Evolutionary conservation across 2,797 vertebrate genomes (phyloP), one percentile per base, ranked within the genome.

Genomic region (Peromyscus attwateri): DNA sequence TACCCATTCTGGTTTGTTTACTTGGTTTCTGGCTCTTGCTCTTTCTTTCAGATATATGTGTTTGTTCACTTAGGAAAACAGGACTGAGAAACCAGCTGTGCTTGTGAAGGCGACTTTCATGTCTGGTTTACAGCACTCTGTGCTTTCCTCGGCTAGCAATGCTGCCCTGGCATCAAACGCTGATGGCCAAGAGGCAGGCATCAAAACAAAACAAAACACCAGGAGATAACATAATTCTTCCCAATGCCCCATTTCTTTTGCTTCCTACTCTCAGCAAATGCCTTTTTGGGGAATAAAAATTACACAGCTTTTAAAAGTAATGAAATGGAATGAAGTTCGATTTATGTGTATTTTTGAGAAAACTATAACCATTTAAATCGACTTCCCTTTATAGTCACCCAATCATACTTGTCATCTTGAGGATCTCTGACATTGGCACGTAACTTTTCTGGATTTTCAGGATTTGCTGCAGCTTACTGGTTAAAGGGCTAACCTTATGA

Each of bases 301-400:
- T 94, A 37, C 6, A n/a, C 29, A 4, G 0, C 0, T 62, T 80
- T 82, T 43, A n/a, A 31, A 81, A 60, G 52, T 37, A 29, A 88
- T 84, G 12, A 88, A 49, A 93, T 91, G 40, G 55, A 96, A 70
- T 75, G 6, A 85, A 55, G n/a, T 55, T 81, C 49, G 14, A 82
- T 23, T 84, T 2, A 34, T 79, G 14, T 62, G 34, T 49, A 77
- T 57, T 92, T 66, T 49, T 83, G 2, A 64, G n/a, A 43, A 62
- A 64, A 46, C 46, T 10, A 77, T 25, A 19, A 71, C 2, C 64
- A 46, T 11, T 85, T 55, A 70, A 46, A 82, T 57, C 34, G 19
- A 4, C 6, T 70, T 88, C 49, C 43, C 2, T 4, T 34, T 49
- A 3, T 16, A 1, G 8, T 2, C 12, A 4, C 46, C 1, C 25